Base-by-base conservation (phyloP, 2,797 vertebrate genomes). In the Tadarida brasiliensis region DNA sequence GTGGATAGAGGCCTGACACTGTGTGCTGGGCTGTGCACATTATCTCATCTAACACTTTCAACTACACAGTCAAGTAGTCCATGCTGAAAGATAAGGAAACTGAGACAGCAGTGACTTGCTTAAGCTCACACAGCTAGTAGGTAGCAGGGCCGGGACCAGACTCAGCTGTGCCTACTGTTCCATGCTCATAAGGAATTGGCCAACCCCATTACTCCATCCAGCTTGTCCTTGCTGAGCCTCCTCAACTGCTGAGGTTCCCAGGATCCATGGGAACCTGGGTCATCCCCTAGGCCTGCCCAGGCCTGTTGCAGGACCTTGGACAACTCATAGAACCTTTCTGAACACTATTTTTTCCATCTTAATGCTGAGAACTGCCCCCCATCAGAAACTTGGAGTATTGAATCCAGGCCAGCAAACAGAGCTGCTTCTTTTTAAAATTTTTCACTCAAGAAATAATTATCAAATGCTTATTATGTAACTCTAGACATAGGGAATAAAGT, bases 51-150 rank as follows among this genome's bases (percentile, higher is more conserved):
- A 44, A 39, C 54, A n/a, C 44, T 83, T 39, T 20, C 24, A 51
- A 19, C 57, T 39, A 24, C 19, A 1, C 24, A 2, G n/a, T 19
- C 1, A 5, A n/a, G 57, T 19, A 1, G 2, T 2, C 24, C n/a
- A 9, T 63, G n/a, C 26, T 8, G 33, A 76, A 47, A 33, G 61
- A 68, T 12, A 30, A 28, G 16, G 82, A 65, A 51, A n/a, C 68
- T 39, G 39, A 44, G 26, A 30, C 70, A 8, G 19, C 26, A 33
- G 39, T 51, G 39, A 61, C 39, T n/a, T 12, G 44, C 8, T 56
- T 17, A 57, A 20, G 39, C 24, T 28, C 30, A 47, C 39, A 49
- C 24, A 56, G 56, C 33, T 16, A 20, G 73, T 14, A 44, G 39
- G 39, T 44, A 44, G 39, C 39, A 44, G 39, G 39, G 39, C 39